Percentiles rank a stretch among this genome's conserved stretches.
phyloP scores from a whole-genome alignment of 2,113 vertebrate genomes.

The Vanacampus margaritifer region DNA sequence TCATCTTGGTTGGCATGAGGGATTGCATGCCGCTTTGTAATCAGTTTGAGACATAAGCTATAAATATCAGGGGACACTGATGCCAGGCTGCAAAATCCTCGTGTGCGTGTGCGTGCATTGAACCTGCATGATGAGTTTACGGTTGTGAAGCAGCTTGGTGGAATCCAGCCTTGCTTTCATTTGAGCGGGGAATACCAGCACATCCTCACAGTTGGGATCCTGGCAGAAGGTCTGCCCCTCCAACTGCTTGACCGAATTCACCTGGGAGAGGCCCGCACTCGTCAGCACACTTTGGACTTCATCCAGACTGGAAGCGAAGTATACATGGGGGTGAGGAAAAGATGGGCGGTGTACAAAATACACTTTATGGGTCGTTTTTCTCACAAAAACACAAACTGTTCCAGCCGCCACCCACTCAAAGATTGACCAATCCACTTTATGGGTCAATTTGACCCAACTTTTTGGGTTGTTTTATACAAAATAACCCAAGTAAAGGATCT shows the following conservation, averaged over 20 bases:
- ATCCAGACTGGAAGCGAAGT: slow-evolving; percentile 70
- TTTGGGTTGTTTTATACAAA: too few relatives aligned
- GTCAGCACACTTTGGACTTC: slow-evolving; percentile 74
- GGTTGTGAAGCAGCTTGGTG: slow-evolving; percentile 73
- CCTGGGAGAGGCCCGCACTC: slow-evolving; percentile 74
- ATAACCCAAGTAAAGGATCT: too few relatives aligned
- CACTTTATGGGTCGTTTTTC: too few relatives aligned
- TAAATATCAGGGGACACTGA: slow-evolving; percentile 28
- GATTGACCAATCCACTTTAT: too few relatives aligned
- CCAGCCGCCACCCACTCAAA: too few relatives aligned
- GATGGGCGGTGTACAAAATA: slow-evolving; percentile 1
- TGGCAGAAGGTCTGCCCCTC: slow-evolving; percentile 73
- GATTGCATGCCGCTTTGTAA: slow-evolving; percentile 24
- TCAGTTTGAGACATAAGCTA: slow-evolving; percentile 37
- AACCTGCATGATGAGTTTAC: slow-evolving; percentile 88
- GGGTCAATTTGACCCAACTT: too few relatives aligned
- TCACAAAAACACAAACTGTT: too few relatives aligned
- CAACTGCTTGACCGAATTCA: slow-evolving; percentile 71
- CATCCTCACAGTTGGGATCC: slow-evolving; percentile 82
- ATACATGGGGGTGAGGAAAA: slow-evolving; percentile 10
- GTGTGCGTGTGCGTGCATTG: slow-evolving; percentile 7
- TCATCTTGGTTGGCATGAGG: slow-evolving; percentile 39
- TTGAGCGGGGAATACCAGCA: slow-evolving; percentile 80
- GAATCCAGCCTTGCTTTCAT: slow-evolving; percentile 75
- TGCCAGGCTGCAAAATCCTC: neutral